A percentile compares a stretch with the other conserved stretches of the same genome.
phyloP scores from a whole-genome alignment of 2,888 invertebrate species.

The Anorthoa munda region DNA sequence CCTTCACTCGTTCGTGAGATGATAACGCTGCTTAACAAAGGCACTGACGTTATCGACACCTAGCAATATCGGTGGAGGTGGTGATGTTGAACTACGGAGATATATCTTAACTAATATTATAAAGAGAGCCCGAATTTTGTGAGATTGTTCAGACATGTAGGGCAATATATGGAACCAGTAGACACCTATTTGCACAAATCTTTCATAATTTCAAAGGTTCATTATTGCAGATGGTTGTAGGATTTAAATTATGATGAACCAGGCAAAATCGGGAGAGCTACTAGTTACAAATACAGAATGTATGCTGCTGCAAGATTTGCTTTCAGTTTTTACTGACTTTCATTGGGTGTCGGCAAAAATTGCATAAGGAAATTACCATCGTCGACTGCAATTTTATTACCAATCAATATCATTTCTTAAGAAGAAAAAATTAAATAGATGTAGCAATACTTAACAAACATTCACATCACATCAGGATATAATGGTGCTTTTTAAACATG shows the following conservation, averaged over 20 bases:
- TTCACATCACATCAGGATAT: neutral
- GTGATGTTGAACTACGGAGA: neutral
- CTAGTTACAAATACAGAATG: no score
- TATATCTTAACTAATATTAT: no score
- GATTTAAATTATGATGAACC: no score
- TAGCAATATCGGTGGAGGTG: conserved; percentile 1
- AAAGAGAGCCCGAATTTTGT: no score
- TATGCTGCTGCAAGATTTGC: neutral
- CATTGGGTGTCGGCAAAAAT: neutral
- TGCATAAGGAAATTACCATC: neutral
- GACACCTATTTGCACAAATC: no score
- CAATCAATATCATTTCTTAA: neutral
- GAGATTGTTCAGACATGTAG: no score
- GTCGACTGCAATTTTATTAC: neutral
- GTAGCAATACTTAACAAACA: neutral
- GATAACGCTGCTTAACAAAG: conserved; percentile 30
- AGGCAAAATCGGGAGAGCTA: no score
- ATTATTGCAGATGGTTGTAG: no score
- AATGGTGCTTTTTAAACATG: neutral
- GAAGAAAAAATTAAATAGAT: neutral
- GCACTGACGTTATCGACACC: conserved; percentile 4
- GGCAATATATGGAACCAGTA: no score
- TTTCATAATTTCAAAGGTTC: no score
- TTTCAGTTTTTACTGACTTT: no score
- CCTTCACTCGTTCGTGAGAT: neutral